These are phyloP conservation scores for Cartodere bifasciata DNA, from an alignment of 2,888 invertebrate genomes.

Conservation along the genomic window DNA sequence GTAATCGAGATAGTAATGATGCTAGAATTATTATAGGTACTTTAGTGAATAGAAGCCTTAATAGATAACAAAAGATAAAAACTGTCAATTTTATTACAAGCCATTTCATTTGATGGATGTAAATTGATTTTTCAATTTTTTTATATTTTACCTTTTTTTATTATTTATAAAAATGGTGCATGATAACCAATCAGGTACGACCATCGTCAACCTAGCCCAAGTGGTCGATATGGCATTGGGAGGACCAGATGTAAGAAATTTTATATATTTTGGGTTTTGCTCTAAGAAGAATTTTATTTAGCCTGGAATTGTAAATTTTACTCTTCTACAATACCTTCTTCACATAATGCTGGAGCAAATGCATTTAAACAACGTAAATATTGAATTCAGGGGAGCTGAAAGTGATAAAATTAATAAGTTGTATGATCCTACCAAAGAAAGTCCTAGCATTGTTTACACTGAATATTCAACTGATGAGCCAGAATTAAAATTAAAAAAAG, in stretches of 20 bases:
- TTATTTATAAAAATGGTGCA: no score
- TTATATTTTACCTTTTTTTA: background rate
- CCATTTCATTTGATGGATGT: background rate
- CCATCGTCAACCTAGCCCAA: slow-evolving; percentile 1
- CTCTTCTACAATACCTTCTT: background rate
- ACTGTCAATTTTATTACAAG: no score
- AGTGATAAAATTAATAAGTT: background rate
- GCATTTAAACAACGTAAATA: background rate
- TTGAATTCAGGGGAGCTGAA: slow-evolving; percentile 1
- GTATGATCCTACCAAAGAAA: slow-evolving; percentile 1
- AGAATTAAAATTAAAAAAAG: background rate
- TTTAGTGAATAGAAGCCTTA: no score
- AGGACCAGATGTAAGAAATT: background rate
- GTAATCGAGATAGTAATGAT: no score
- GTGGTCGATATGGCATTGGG: background rate
- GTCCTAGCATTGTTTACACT: background rate
- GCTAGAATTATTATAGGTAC: no score
- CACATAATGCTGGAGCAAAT: slow-evolving; percentile 1
- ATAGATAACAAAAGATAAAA: no score
- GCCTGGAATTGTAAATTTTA: background rate
- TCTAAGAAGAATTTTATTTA: no score
- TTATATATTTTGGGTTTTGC: no score
- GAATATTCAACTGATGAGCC: background rate
- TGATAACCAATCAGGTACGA: no score
- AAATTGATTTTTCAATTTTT: slow-evolving; percentile 1